Conservation (phyloP, 1,140 invertebrate species). For the Brachionus calyciflorus region DNA sequence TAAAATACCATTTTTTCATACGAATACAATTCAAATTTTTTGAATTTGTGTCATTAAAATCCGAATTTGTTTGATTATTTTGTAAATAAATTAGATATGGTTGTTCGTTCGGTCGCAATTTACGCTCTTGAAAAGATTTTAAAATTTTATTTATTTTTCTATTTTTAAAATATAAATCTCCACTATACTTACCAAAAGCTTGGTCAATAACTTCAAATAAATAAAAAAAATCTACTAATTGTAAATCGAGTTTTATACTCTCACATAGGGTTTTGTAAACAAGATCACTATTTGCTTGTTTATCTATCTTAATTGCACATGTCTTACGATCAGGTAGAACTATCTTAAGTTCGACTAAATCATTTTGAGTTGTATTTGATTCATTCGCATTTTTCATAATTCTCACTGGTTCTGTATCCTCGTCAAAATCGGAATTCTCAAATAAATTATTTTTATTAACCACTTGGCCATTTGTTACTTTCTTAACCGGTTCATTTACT, state of each 20-base stretch:
- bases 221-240: constrained; percentile 85
- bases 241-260: constrained; percentile 75
- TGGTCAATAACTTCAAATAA: constrained; percentile 97
- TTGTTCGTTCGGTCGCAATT: constrained; percentile 85
- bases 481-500: neutral
- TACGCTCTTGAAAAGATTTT: constrained; percentile 78
- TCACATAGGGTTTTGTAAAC: constrained; percentile 69
- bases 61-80: constrained; percentile 69
- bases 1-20: constrained; percentile 90
- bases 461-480: neutral
- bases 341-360: neutral
- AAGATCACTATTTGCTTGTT: constrained; percentile 16
- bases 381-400: neutral
- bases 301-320: neutral
- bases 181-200: constrained; percentile 74
- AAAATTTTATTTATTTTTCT: too few species aligned
- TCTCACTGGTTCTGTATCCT: neutral
- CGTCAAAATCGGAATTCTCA: neutral
- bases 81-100: constrained; percentile 97
- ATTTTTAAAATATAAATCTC: neutral
- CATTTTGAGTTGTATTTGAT: neutral
- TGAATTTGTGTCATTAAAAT: constrained; percentile 74
- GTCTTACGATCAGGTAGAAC: constrained; percentile 73
- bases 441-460: neutral
- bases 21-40: constrained; percentile 80